Evolutionary conservation across 1,140 invertebrate genomes (phyloP), one percentile per base, ranked within the genome.

Genomic region (Cepaea nemoralis): DNA sequence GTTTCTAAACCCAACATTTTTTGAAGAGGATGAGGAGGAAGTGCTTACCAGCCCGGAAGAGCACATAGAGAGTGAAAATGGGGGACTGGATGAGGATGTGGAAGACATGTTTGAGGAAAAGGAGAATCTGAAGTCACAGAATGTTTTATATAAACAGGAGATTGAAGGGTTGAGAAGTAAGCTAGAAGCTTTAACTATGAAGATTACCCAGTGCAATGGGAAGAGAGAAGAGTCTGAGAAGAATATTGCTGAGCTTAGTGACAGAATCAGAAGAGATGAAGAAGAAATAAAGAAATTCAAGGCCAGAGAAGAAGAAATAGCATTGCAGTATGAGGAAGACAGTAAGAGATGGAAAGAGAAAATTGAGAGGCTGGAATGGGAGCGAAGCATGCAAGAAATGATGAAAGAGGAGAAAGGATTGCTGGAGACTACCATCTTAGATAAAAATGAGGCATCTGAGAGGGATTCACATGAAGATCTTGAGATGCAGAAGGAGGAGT

Each of bases 1-100:
- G 31, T 71, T 71, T 39, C 40, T 22, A 19, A 71, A n/a, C 40
- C 37, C 37, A 45, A 6, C 35, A 22, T 40, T 71, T 45, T 2
- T n/a, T 14, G 69, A 71, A 37, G 67, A 70, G 67, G 31, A 70
- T 8, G 67, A 70, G 10, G 67, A 70, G 67, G 31, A 70, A 3
- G 3, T 6, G 31, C n/a, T 8, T 19, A 39, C 2, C 10, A 31
- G 27, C 16, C 8, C 12, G 33, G 35, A 24, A n/a, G 27, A 24
- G 50, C 27, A 77, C 5, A 45, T 31, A 63, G 19, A 19, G 55
- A 37, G 24, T 37, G 22, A 63, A 37, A 59, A 14, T 35, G 55
- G 37, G 2, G 24, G 10, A 5, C 14, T 50, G 75, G 37, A 39
- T 50, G 75, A 77, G 27, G 27, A 77, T 3, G 40, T 27, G 8